Base-by-base conservation (phyloP, 2,797 vertebrate species). In the Lindbergichthys nudifrons region DNA sequence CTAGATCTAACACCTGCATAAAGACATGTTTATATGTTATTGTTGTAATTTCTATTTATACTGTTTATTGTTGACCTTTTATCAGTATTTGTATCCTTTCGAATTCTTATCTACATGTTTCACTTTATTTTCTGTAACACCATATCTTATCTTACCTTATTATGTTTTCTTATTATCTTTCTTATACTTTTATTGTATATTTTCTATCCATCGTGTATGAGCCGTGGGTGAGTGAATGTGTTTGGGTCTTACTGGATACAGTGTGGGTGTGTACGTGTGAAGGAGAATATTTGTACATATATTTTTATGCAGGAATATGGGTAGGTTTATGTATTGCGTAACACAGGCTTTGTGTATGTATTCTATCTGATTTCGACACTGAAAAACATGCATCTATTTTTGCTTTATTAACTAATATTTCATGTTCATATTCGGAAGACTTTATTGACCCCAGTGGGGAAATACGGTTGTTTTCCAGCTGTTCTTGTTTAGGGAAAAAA, bases 191-290 rank as follows among this genome's bases (percentile, higher is more conserved):
- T 39, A 21, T 1, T 48, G 3, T 23, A 13, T 50, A 10, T 54
- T 42, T 19, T 46, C 10, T 15, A 13, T 42, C 19, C 9, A n/a
- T 50, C 7, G 41, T 21, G 8, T 56, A 4, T 32, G 30, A 45
- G 14, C 1, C 1, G 62, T 70, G 45, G 53, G n/a, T 53, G 50
- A 56, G 21, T 30, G 51, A 54, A 18, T 26, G n/a, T 70, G 56
- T 70, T 80, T 45, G 66, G 3, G 23, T 51, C 10, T 1, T 42
- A 77, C 54, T 75, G 65, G 56, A 23, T 43, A 36, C 36, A 21
- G 65, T 64, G 75, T 85, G 72, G 81, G 79, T 54, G 83, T 73
- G 54, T 43, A 53, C 42, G 51, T 66, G 77, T 81, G 68, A 80
- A 57, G 30, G 21, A 47, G 51, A 82, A 26, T 26, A 26, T 26